phyloP scores from a whole-genome alignment of 2,113 vertebrate species.

The Charina bottae region DNA sequence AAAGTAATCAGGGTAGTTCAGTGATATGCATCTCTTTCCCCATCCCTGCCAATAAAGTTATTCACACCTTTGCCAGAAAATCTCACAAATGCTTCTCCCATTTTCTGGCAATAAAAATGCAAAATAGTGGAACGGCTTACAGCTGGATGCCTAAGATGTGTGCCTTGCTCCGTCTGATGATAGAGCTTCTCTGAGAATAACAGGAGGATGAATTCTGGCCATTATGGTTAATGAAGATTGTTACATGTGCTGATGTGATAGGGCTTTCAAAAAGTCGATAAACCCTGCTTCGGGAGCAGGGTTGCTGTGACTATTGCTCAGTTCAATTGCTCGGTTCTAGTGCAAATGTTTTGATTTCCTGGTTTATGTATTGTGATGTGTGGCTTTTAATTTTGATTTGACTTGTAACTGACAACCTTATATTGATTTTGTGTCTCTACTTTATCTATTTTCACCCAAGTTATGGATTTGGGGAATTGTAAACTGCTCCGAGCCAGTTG shows the following conservation, averaged over 20 bases:
- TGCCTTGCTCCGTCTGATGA: background rate
- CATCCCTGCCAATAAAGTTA: background rate
- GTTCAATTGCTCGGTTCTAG: background rate
- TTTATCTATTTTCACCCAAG: background rate
- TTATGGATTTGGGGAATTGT: background rate
- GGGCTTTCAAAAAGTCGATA: background rate
- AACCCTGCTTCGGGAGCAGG: background rate
- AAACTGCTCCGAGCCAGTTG: background rate
- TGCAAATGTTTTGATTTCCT: background rate
- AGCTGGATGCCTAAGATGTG: background rate
- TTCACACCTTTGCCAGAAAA: background rate
- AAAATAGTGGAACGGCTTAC: background rate
- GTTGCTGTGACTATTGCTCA: background rate
- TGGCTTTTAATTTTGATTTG: background rate
- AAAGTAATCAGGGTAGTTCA: background rate
- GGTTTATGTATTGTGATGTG: background rate
- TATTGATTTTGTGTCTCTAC: background rate
- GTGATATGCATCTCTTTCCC: background rate
- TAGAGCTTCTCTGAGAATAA: background rate
- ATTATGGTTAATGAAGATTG: background rate
- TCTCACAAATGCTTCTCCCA: background rate
- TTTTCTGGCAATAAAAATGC: background rate
- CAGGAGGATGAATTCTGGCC: background rate
- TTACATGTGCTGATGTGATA: background rate
- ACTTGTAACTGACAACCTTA: background rate